Percentiles rank a stretch among this genome's conserved stretches.
phyloP scores from a whole-genome alignment of 2,797 vertebrate species.

The Sebastes hubbsi region DNA sequence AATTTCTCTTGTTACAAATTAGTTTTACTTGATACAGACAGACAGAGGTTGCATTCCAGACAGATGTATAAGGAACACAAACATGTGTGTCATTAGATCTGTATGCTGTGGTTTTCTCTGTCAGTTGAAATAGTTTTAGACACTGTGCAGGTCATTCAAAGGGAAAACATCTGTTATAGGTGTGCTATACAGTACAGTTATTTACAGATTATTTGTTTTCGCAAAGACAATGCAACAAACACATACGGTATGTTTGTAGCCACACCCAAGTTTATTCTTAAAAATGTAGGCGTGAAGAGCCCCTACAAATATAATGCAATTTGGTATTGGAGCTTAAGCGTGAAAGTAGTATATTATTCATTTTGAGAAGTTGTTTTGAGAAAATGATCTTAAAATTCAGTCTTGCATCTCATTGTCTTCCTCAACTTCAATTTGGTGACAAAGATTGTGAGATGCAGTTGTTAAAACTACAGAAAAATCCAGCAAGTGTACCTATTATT shows the following conservation, averaged over 20 bases:
- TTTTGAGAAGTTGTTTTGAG: not conserved
- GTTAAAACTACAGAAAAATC: not conserved
- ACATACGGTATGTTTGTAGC: not conserved
- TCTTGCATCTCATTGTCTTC: not conserved
- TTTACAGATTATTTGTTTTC: not conserved
- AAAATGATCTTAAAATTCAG: not conserved
- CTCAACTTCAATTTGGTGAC: not conserved
- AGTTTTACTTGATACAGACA: slow-evolving; percentile 7
- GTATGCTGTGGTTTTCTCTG: slow-evolving; percentile 28
- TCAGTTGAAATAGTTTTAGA: slow-evolving; percentile 34
- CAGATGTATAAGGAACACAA: slow-evolving; percentile 50
- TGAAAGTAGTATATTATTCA: not conserved
- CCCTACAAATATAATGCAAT: not conserved
- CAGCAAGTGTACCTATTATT: not conserved
- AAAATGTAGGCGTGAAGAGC: not conserved
- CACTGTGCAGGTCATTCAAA: slow-evolving; percentile 30
- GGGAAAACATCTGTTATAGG: not conserved
- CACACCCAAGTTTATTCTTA: not conserved
- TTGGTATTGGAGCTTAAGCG: not conserved
- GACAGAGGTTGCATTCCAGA: slow-evolving; percentile 55
- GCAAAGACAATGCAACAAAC: not conserved
- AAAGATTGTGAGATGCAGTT: not conserved
- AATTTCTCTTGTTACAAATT: slow-evolving; percentile 6
- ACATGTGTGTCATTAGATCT: slow-evolving; percentile 54
- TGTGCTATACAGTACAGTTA: not conserved